Conservation (phyloP, 1,140 invertebrate species). For the Trichonephila clavata region DNA sequence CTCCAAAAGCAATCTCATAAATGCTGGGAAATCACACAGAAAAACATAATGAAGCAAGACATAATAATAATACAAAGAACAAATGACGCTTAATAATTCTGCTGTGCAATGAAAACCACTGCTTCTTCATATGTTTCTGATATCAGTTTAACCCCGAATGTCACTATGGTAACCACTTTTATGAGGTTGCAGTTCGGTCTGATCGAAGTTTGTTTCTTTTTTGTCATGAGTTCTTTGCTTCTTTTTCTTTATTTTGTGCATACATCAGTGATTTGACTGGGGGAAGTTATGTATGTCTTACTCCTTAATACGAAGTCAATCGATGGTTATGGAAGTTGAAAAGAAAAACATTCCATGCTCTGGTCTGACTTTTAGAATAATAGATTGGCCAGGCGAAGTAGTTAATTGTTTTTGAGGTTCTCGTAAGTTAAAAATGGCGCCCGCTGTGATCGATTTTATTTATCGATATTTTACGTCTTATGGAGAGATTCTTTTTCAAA, state of each 20-base stretch:
- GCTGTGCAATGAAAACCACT: conserved; percentile 32
- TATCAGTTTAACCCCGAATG: conserved; percentile 24
- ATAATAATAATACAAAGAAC: conserved; percentile 38
- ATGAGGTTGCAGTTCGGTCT: background rate
- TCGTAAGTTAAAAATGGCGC: background rate
- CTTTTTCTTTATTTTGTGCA: background rate
- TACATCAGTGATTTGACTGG: conserved; percentile 3
- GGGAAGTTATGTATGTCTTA: background rate
- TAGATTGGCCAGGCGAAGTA: background rate
- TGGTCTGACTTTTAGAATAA: background rate
- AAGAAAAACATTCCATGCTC: background rate
- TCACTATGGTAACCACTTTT: conserved; percentile 46
- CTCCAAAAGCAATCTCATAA: conserved; percentile 32
- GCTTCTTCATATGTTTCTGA: conserved; percentile 19
- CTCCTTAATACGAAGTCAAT: background rate
- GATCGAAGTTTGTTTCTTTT: background rate
- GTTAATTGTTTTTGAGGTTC: background rate
- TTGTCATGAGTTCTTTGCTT: background rate
- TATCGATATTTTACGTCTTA: background rate
- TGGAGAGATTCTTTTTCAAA: too few species aligned
- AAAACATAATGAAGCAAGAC: conserved; percentile 29
- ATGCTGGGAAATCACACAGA: background rate
- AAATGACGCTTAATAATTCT: conserved; percentile 32
- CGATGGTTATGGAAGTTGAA: background rate
- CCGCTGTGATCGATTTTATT: background rate